Percentiles rank a stretch among this genome's conserved stretches.
These are phyloP conservation scores for Philopotamus ludificatus DNA, from an alignment of 1,140 invertebrate genomes.

Conservation along the genomic window DNA sequence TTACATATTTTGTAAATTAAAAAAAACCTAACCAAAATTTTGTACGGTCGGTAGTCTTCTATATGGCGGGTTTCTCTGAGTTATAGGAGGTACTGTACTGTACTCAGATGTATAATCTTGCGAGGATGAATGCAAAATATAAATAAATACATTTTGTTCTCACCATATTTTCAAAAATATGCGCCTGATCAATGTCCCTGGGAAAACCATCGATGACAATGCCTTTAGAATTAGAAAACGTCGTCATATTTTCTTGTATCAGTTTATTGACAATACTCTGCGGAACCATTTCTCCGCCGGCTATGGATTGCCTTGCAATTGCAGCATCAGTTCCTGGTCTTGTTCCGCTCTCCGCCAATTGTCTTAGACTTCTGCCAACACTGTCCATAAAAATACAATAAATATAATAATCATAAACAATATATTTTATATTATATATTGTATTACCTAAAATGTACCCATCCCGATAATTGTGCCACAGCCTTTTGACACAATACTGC, in stretches of 20 bases:
- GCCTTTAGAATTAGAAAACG: conserved; percentile 54
- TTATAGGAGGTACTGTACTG: too few species aligned
- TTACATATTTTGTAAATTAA: too few species aligned
- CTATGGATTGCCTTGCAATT: conserved; percentile 62
- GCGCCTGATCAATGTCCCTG: conserved; percentile 79
- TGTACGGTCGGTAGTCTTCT: too few species aligned
- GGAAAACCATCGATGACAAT: conserved; percentile 90
- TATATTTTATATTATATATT: background rate
- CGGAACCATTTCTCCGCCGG: conserved; percentile 80
- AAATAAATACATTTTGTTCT: too few species aligned
- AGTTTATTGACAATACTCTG: conserved; percentile 66
- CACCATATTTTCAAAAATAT: conserved; percentile 82
- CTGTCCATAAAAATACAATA: conserved; percentile 47
- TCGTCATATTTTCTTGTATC: conserved; percentile 62
- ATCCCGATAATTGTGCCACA: conserved; percentile 64
- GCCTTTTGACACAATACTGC: conserved; percentile 68
- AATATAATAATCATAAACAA: background rate
- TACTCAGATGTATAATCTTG: too few species aligned
- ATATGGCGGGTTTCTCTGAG: too few species aligned
- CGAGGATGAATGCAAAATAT: too few species aligned
- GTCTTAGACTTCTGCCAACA: conserved; percentile 68
- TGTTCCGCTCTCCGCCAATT: conserved; percentile 60
- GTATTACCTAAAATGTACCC: conserved; percentile 72
- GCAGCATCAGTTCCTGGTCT: conserved; percentile 58
- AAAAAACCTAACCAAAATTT: too few species aligned